These are phyloP conservation scores for Malacoctenus gilli DNA, from an alignment of 2,797 vertebrate species.

Conservation along the genomic window DNA sequence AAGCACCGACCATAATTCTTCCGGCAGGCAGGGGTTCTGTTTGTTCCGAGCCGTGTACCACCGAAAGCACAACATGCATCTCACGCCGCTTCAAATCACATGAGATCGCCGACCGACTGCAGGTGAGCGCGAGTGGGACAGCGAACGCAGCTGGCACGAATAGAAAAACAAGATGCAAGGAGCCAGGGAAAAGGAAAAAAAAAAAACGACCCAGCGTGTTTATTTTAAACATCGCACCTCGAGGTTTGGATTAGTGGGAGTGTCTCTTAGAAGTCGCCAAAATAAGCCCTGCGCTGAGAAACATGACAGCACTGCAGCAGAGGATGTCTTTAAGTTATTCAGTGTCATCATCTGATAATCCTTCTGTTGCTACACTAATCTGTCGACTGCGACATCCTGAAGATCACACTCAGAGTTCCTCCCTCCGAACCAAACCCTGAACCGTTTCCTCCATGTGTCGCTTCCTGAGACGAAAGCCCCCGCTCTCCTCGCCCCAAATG, in stretches of 20 bases:
- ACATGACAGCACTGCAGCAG: constrained; percentile 22
- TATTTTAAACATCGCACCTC: constrained; percentile 36
- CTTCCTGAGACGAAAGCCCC: background rate
- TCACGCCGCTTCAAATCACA: constrained; percentile 20
- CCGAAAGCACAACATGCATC: constrained; percentile 26
- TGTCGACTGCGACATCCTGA: constrained; percentile 31
- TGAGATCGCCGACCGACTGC: constrained; percentile 7
- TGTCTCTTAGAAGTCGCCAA: constrained; percentile 7
- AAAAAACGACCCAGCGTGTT: constrained; percentile 9
- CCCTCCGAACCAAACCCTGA: background rate
- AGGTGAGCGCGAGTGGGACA: constrained; percentile 22
- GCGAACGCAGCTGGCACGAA: constrained; percentile 13
- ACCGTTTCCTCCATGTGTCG: background rate
- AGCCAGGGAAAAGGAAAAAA: background rate
- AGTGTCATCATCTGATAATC: constrained; percentile 47
- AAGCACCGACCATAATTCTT: constrained; percentile 13
- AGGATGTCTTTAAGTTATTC: constrained; percentile 28
- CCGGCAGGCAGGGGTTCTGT: constrained; percentile 32
- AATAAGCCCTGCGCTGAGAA: constrained; percentile 30
- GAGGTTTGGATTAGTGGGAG: constrained; percentile 29
- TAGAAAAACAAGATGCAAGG: background rate
- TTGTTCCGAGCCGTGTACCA: background rate
- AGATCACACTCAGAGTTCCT: background rate
- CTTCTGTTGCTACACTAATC: constrained; percentile 46
- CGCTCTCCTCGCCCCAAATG: background rate